These are phyloP conservation scores for Oscheius sp. DNA, from an alignment of 2,888 invertebrate species.

Conservation along the genomic window DNA sequence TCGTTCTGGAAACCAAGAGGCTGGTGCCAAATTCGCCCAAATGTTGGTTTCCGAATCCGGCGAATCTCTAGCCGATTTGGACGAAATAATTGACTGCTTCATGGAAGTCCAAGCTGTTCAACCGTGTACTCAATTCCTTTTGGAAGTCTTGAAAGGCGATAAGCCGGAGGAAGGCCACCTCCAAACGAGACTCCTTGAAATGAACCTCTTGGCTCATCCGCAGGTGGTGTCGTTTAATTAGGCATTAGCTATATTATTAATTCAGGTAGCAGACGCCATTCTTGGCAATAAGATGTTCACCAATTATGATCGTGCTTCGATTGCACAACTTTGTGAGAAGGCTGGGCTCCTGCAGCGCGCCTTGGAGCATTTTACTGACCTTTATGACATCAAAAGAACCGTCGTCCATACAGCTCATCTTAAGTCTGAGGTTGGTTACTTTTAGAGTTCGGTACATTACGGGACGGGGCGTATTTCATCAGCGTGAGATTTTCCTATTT, in stretches of 20 bases:
- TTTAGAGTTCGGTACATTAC: no score
- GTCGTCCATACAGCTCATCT: slow-evolving; percentile 81
- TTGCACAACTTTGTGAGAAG: slow-evolving; percentile 98
- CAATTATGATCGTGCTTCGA: slow-evolving; percentile 95
- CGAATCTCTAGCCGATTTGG: slow-evolving; percentile 93
- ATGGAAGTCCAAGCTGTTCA: slow-evolving; percentile 99
- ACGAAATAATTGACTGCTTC: slow-evolving; percentile 97
- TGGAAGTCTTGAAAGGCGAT: slow-evolving; percentile 97
- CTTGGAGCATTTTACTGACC: slow-evolving; percentile 96
- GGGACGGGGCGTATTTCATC: no score
- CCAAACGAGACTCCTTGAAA: slow-evolving; percentile 94
- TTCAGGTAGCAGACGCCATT: slow-evolving; percentile 93
- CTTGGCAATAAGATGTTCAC: slow-evolving; percentile 98
- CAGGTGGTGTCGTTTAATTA: no score
- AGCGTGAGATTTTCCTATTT: no score
- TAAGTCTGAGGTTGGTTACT: no score
- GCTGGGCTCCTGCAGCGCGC: slow-evolving; percentile 92
- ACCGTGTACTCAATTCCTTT: slow-evolving; percentile 94
- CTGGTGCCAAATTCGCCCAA: slow-evolving; percentile 90
- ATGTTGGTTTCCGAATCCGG: slow-evolving; percentile 97
- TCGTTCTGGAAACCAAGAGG: slow-evolving; percentile 90
- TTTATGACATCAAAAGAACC: slow-evolving; percentile 98
- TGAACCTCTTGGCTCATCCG: slow-evolving; percentile 95
- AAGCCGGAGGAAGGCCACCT: slow-evolving; percentile 92
- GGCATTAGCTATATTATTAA: no score